Evolutionary conservation across 2,888 invertebrate species (phyloP).

Genomic region (Lymantria dispar): DNA sequence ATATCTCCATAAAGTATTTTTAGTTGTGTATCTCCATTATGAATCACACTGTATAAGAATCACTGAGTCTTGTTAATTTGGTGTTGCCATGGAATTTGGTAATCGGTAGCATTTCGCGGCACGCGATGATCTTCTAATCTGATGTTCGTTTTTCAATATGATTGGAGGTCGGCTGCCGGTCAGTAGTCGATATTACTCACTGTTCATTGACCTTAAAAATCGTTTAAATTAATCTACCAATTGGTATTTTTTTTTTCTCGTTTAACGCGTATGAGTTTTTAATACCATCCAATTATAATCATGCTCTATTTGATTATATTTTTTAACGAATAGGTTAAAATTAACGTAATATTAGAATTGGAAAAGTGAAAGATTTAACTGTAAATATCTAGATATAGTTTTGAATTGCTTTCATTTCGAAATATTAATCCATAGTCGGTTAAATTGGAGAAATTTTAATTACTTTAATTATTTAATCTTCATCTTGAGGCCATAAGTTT

Average conservation of each 20-base stretch:
- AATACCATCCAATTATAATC: slow-evolving; percentile 5
- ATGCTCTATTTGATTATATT: slow-evolving; percentile 5
- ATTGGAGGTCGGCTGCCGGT: slow-evolving; percentile 29
- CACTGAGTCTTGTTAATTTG: slow-evolving; percentile 15
- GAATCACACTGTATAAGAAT: not conserved
- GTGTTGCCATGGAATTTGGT: slow-evolving; percentile 53
- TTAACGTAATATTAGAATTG: slow-evolving; percentile 1
- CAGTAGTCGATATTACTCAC: slow-evolving; percentile 21
- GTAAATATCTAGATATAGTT: not conserved
- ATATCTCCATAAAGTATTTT: no score
- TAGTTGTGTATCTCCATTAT: not conserved
- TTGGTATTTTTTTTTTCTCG: slow-evolving; percentile 4
- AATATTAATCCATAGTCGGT: no score
- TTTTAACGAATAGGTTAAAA: not conserved
- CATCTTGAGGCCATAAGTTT: no score
- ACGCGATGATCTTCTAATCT: slow-evolving; percentile 44
- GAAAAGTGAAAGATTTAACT: not conserved
- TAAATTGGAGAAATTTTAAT: no score
- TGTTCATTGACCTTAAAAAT: slow-evolving; percentile 29
- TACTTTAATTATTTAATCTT: no score
- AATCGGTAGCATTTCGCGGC: slow-evolving; percentile 63
- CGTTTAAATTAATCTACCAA: slow-evolving; percentile 9
- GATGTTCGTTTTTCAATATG: slow-evolving; percentile 24
- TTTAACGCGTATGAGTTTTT: slow-evolving; percentile 1
- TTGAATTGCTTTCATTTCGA: no score